These are phyloP conservation scores for Pocota personata DNA, from an alignment of 2,888 invertebrate species.

Conservation along the genomic window DNA sequence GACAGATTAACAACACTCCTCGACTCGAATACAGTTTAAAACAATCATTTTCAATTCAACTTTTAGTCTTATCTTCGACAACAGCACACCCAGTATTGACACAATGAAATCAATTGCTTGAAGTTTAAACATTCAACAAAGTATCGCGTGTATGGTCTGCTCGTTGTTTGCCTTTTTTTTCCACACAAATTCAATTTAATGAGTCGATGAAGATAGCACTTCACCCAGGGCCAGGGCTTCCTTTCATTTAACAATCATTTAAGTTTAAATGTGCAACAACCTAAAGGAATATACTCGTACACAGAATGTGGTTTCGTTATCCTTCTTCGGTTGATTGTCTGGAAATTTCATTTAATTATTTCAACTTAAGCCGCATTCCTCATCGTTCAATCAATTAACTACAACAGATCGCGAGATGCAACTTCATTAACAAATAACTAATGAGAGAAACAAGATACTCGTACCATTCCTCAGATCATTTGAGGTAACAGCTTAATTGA, in stretches of 20 bases:
- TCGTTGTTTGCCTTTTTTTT: conserved; percentile 3
- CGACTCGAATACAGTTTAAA: conserved; percentile 45
- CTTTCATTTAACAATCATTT: conserved; percentile 29
- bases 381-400: conserved; percentile 57
- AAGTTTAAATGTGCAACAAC: not conserved
- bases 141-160: conserved; percentile 43
- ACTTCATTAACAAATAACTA: conserved; percentile 43
- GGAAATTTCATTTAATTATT: conserved; percentile 57
- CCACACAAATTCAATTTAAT: conserved; percentile 62
- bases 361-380: conserved; percentile 45
- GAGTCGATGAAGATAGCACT: conserved; percentile 67
- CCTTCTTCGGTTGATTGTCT: conserved; percentile 44
- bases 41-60: conserved; percentile 61
- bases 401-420: conserved; percentile 48
- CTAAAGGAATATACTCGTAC: conserved; percentile 30
- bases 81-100: conserved; percentile 37
- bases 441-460: not conserved
- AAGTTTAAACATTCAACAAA: conserved; percentile 44
- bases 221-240: conserved; percentile 31
- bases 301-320: conserved; percentile 16
- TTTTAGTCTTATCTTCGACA: conserved; percentile 28
- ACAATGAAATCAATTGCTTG: conserved; percentile 55
- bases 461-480: not conserved
- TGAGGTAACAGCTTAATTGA: conserved; percentile 25
- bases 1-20: not conserved